These are phyloP conservation scores for Dascillus cervinus DNA, from an alignment of 2,888 invertebrate species.

Conservation along the genomic window DNA sequence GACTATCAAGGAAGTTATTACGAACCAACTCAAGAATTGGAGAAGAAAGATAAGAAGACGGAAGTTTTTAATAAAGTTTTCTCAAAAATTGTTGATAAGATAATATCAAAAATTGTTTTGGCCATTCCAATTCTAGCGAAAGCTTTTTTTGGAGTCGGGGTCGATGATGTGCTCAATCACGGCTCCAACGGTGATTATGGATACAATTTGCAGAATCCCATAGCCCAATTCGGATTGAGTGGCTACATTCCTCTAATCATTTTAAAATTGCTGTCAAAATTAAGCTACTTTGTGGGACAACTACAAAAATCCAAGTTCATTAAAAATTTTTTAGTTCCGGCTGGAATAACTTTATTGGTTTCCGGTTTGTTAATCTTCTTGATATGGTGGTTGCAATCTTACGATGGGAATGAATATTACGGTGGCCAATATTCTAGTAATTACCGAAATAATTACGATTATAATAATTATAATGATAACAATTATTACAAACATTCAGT, in stretches of 20 bases:
- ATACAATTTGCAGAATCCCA: conserved; percentile 19
- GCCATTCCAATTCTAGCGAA: conserved; percentile 23
- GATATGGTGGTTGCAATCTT: conserved; percentile 36
- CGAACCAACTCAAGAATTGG: conserved; percentile 9
- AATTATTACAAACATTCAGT: background rate
- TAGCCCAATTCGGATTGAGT: conserved; percentile 29
- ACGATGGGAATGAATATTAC: conserved; percentile 18
- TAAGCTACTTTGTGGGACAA: conserved; percentile 28
- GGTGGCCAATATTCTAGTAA: background rate
- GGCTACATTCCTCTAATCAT: conserved; percentile 34
- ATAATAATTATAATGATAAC: background rate
- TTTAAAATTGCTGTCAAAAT: conserved; percentile 29
- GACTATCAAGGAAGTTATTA: background rate
- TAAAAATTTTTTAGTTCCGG: conserved; percentile 34
- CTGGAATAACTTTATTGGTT: conserved; percentile 25
- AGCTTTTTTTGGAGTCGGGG: background rate
- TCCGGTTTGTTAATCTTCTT: conserved; percentile 34
- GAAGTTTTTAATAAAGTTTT: conserved; percentile 27
- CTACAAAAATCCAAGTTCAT: conserved; percentile 35
- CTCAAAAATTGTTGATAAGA: conserved; percentile 33
- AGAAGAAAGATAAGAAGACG: conserved; percentile 8
- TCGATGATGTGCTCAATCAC: background rate
- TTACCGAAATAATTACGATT: background rate
- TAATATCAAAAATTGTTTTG: conserved; percentile 22
- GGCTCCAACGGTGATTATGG: conserved; percentile 2